Evolutionary conservation across 2,888 invertebrate species (phyloP), one percentile per base, ranked within the genome.

Genomic region (Netelia inedita): DNA sequence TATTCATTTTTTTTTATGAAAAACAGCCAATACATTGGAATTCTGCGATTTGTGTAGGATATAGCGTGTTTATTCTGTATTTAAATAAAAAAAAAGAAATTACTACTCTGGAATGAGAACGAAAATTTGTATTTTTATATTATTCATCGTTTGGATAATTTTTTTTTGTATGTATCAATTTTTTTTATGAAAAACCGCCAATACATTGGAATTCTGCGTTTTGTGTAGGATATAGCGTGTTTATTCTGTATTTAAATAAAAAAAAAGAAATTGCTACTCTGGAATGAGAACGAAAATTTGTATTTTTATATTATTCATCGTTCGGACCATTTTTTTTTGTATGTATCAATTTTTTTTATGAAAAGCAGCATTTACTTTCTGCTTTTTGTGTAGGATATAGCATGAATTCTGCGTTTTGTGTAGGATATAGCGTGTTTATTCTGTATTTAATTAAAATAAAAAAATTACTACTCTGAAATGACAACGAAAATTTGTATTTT

Each of bases 401-500:
- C n/a, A n/a, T 66, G 41, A 6, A 41, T 41, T 41, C 41, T 41
- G 41, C 41, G n/a, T n/a, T n/a, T n/a, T n/a, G n/a, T n/a, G n/a
- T n/a, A n/a, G n/a, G 35, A 35, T 35, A 35, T 35, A 35, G 35
- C 35, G 6, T 35, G 35, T 35, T 35, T 6, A 35, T 35, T 28
- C 50, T 74, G 63, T 55, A 23, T 57, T 46, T 6, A 43, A 68
- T 73, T 57, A 78, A 72, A 79, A 57, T 1, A 35, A 65, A 66
- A 53, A 6, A 35, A 35, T 35, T 35, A 35, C 6, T 35, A 1
- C 35, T 23, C 23, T 23, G 23, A 19, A n/a, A 21, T 41, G 66
- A 43, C 2, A 14, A 46, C 11, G 11, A 11, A 41, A 19, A 66
- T 14, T 68, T 50, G 1, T 68, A 46, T n/a, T 28, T 41, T 10